These are phyloP conservation scores for Sebastes trivittatus DNA, from an alignment of 2,797 vertebrate species.

Conservation along the genomic window DNA sequence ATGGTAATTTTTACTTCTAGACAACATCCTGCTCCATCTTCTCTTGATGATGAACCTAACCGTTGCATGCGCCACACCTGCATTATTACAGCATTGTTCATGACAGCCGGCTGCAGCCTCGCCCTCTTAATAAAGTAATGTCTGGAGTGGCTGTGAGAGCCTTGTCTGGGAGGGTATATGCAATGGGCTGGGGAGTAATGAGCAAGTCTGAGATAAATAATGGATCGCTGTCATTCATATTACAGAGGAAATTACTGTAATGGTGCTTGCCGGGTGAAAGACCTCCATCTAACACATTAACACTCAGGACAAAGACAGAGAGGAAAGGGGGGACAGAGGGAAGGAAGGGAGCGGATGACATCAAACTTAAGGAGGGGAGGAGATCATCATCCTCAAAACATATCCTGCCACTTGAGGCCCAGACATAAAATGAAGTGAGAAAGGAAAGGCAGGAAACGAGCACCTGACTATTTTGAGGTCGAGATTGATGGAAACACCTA, in stretches of 20 bases:
- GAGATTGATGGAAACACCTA: constrained; percentile 66
- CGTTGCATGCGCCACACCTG: constrained; percentile 55
- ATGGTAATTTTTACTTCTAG: constrained; percentile 41
- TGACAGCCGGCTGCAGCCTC: constrained; percentile 55
- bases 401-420: constrained; percentile 53
- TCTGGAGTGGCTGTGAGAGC: constrained; percentile 75
- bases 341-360: constrained; percentile 62
- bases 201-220: constrained; percentile 85
- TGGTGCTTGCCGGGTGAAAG: constrained; percentile 80
- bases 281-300: constrained; percentile 84
- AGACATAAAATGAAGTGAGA: constrained; percentile 55
- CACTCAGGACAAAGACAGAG: constrained; percentile 74
- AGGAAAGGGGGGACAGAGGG: constrained; percentile 55
- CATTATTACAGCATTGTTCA: constrained; percentile 58
- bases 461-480: constrained; percentile 68
- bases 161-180: constrained; percentile 70
- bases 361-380: constrained; percentile 50
- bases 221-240: constrained; percentile 84
- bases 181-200: constrained; percentile 76
- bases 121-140: constrained; percentile 77
- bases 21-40: constrained; percentile 20
- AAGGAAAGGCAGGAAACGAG: constrained; percentile 70
- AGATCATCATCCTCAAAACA: constrained; percentile 59
- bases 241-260: constrained; percentile 87
- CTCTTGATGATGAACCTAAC: constrained; percentile 50